These are phyloP conservation scores for Clunio marinus DNA, from an alignment of 2,888 invertebrate genomes.

Conservation along the genomic window DNA sequence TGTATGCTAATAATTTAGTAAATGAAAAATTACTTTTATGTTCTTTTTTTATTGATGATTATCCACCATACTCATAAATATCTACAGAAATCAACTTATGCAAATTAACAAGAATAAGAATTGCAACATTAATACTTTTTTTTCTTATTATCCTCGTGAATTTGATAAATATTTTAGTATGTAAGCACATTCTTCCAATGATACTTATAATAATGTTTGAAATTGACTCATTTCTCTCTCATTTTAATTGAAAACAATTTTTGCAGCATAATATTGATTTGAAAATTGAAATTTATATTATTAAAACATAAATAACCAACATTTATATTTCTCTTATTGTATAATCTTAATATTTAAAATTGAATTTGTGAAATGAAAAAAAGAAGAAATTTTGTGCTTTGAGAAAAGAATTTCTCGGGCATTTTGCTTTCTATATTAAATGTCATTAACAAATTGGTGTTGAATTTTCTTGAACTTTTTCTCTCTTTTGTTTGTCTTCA, in stretches of 20 bases:
- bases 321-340: constrained; percentile 8
- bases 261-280: not conserved
- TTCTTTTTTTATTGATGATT: no score
- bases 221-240: not conserved
- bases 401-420: not conserved
- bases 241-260: not conserved
- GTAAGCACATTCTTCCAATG: not conserved
- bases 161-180: constrained; percentile 1
- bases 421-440: constrained; percentile 18
- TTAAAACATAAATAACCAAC: not conserved
- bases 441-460: constrained; percentile 11
- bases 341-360: constrained; percentile 13
- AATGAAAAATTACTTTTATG: no score
- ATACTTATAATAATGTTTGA: not conserved
- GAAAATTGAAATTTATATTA: not conserved
- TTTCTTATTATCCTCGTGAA: no score
- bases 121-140: no score
- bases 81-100: no score
- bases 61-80: no score
- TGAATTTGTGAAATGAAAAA: not conserved
- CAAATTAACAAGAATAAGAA: no score
- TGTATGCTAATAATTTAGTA: no score
- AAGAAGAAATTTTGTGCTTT: not conserved
- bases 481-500: not conserved
- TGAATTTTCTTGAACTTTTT: constrained; percentile 23